A percentile compares a stretch with the other conserved stretches of the same genome.
phyloP scores from a whole-genome alignment of 1,140 invertebrate species.

The Atta cephalotes region DNA sequence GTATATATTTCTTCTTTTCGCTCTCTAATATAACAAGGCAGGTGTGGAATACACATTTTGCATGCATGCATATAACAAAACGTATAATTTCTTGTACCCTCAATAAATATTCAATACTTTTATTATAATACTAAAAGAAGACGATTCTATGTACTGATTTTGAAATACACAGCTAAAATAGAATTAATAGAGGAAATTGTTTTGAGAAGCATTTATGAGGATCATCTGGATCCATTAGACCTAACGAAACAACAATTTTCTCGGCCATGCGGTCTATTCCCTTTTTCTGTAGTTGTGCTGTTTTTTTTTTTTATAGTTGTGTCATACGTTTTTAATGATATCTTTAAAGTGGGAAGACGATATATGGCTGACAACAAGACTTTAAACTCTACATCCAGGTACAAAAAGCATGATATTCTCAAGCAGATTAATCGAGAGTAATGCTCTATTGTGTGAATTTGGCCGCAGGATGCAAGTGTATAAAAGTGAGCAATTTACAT shows the following conservation, averaged over 20 bases:
- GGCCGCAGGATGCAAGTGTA: slow-evolving; percentile 69
- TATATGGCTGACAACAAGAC: slow-evolving; percentile 73
- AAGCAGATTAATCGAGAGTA: slow-evolving; percentile 63
- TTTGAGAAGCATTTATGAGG: slow-evolving; percentile 58
- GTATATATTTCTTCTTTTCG: slow-evolving; percentile 22
- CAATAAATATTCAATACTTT: slow-evolving; percentile 63
- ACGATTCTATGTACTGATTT: slow-evolving; percentile 39
- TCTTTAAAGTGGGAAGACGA: slow-evolving; percentile 74
- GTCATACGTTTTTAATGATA: slow-evolving; percentile 51
- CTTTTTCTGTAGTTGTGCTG: slow-evolving; percentile 54
- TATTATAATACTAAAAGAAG: slow-evolving; percentile 60
- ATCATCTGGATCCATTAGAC: slow-evolving; percentile 54
- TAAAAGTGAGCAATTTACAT: slow-evolving; percentile 71
- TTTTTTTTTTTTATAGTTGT: slow-evolving; percentile 49
- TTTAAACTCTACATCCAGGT: slow-evolving; percentile 68
- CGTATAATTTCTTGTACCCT: slow-evolving; percentile 44
- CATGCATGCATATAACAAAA: slow-evolving; percentile 49
- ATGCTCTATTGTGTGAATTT: slow-evolving; percentile 60
- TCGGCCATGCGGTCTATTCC: slow-evolving; percentile 64
- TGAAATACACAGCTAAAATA: slow-evolving; percentile 53
- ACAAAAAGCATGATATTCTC: slow-evolving; percentile 66
- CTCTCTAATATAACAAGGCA: slow-evolving; percentile 70
- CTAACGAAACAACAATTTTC: slow-evolving; percentile 55
- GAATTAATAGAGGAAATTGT: slow-evolving; percentile 39
- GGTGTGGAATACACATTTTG: slow-evolving; percentile 67